These are phyloP conservation scores for Hecatera dysodea DNA, from an alignment of 2,888 invertebrate genomes.

Conservation along the genomic window DNA sequence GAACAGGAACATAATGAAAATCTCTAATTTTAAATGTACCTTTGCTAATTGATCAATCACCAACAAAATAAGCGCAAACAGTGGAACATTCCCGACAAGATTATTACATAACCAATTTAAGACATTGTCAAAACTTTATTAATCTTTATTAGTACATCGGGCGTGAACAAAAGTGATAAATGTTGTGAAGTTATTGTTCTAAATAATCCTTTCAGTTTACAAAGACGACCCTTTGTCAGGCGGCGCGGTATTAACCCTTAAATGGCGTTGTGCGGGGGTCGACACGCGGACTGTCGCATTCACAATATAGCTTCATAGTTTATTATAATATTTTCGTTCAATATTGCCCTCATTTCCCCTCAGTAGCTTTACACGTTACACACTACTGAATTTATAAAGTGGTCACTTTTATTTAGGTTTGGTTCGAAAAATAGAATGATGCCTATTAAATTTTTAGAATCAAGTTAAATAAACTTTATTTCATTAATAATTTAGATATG, in stretches of 20 bases:
- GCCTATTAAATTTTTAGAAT: no score
- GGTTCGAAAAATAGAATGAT: no score
- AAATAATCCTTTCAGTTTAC: conserved; percentile 86
- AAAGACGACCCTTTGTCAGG: conserved; percentile 84
- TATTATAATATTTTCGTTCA: conserved; percentile 89
- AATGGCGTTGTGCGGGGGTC: conserved; percentile 79
- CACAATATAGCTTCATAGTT: conserved; percentile 88
- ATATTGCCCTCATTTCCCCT: conserved; percentile 83
- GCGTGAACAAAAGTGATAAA: conserved; percentile 85
- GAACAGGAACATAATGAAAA: background rate
- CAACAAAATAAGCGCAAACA: conserved; percentile 29
- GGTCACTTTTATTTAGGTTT: conserved; percentile 11
- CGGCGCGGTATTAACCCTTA: conserved; percentile 82
- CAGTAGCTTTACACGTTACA: conserved; percentile 64
- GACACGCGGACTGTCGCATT: conserved; percentile 89
- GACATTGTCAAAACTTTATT: conserved; percentile 79
- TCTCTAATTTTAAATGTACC: background rate
- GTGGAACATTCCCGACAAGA: conserved; percentile 41
- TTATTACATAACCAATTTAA: conserved; percentile 64
- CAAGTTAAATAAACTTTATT: background rate
- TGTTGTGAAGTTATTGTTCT: conserved; percentile 85
- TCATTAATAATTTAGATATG: background rate
- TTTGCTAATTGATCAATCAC: conserved; percentile 45
- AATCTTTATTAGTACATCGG: conserved; percentile 80
- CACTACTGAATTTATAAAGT: conserved; percentile 63